Percentiles rank a stretch among this genome's conserved stretches.
Evolutionary conservation across 2,888 invertebrate species (phyloP).

Genomic region (Camptogramma bilineatum): DNA sequence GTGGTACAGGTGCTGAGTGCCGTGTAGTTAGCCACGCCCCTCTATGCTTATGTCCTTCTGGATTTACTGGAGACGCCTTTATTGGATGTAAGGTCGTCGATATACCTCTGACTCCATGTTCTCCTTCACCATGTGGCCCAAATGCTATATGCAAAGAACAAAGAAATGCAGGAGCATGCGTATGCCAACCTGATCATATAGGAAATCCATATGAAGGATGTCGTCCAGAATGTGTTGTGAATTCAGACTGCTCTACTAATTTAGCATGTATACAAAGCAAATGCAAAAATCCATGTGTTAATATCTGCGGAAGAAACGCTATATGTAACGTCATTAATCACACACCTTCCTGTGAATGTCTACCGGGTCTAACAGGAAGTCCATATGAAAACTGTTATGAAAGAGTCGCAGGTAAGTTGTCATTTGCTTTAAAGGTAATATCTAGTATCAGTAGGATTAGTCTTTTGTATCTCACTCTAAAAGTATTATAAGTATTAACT

Average conservation of each 20-base stretch:
- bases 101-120: conserved; percentile 86
- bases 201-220: conserved; percentile 93
- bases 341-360: conserved; percentile 88
- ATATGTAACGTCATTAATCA: conserved; percentile 90
- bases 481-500: no score
- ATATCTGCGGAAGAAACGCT: conserved; percentile 90
- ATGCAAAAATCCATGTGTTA: conserved; percentile 91
- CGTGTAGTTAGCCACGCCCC: conserved; percentile 90
- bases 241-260: conserved; percentile 89
- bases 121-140: conserved; percentile 90
- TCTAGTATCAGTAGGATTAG: no score
- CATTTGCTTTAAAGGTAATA: no score
- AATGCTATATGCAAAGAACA: conserved; percentile 90
- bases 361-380: conserved; percentile 86
- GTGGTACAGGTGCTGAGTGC: conserved; percentile 90
- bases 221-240: conserved; percentile 90
- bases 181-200: conserved; percentile 88
- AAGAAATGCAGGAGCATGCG: conserved; percentile 88
- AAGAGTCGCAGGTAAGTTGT: conserved; percentile 62
- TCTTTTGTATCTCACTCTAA: no score
- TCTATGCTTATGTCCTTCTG: conserved; percentile 89
- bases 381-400: conserved; percentile 85
- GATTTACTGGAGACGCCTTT: conserved; percentile 88
- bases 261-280: conserved; percentile 90
- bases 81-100: conserved; percentile 80